Conservation (phyloP, 2,797 vertebrate genomes). For the Gymnothorax javanicus region DNA sequence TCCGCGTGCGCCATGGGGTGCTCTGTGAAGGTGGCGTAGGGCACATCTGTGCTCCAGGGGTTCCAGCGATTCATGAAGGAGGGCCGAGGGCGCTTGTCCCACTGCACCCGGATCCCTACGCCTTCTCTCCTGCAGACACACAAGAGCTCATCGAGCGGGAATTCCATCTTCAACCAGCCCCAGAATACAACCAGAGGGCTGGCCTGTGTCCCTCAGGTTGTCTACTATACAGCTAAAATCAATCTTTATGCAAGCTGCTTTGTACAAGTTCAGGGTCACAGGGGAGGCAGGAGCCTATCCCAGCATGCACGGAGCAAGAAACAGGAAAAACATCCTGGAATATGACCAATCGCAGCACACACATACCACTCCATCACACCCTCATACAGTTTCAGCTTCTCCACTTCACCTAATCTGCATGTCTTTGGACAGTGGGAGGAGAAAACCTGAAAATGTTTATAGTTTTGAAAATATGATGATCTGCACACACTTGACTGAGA, state of each 20-base stretch:
- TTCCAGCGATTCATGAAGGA: constrained; percentile 95
- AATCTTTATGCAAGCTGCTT: too few species aligned
- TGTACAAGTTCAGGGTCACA: too few species aligned
- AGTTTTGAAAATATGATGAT: neutral
- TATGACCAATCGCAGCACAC: too few species aligned
- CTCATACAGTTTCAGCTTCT: too few species aligned
- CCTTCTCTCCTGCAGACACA: constrained; percentile 81
- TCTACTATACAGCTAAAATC: neutral
- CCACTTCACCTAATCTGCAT: too few species aligned
- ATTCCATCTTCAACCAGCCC: neutral
- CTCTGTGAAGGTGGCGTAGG: constrained; percentile 88
- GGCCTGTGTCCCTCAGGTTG: neutral
- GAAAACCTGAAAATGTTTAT: neutral
- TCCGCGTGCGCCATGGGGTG: constrained; percentile 90
- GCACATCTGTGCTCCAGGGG: constrained; percentile 92
- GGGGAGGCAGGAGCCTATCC: too few species aligned
- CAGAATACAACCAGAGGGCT: neutral
- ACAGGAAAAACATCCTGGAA: too few species aligned
- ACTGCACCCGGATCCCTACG: constrained; percentile 85
- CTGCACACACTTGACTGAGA: neutral
- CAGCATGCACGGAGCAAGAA: too few species aligned
- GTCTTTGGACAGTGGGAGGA: too few species aligned
- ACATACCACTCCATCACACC: too few species aligned
- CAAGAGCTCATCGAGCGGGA: neutral
- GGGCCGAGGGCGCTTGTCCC: constrained; percentile 88